Percentiles rank a stretch among this genome's conserved stretches.
Evolutionary conservation across 1,140 invertebrate genomes (phyloP).

Genomic region (Drosophila seguyi): DNA sequence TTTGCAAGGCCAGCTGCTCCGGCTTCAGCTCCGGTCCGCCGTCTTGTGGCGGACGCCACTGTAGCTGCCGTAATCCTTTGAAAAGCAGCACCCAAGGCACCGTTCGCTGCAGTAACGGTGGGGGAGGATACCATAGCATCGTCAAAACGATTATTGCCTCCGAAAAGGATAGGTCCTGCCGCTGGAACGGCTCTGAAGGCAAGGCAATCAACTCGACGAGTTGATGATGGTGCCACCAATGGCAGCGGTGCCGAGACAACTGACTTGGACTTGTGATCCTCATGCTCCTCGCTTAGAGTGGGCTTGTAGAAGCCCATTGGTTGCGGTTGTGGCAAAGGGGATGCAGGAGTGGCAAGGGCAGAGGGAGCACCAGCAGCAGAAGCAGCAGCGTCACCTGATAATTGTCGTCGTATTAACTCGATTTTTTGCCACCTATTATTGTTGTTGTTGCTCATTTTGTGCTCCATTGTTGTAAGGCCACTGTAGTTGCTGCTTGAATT

Average conservation of each 20-base stretch:
- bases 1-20: not conserved
- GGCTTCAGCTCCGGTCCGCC: not conserved
- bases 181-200: not conserved
- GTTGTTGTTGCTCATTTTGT: conserved; percentile 37
- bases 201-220: not conserved
- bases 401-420: conserved; percentile 3
- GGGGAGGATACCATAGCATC: not conserved
- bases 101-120: not conserved
- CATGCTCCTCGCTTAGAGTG: conserved; percentile 3
- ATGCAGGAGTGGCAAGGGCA: not conserved
- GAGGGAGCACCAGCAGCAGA: not conserved
- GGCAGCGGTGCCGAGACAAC: not conserved
- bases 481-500: conserved; percentile 29
- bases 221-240: not conserved
- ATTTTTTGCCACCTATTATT: conserved; percentile 17
- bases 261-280: conserved; percentile 3
- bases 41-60: not conserved
- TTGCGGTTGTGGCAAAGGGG: not conserved
- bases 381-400: not conserved
- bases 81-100: conserved; percentile 1
- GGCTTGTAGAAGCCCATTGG: conserved; percentile 14
- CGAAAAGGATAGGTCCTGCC: not conserved
- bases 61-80: not conserved
- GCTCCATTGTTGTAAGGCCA: conserved; percentile 48
- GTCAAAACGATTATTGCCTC: too few species aligned